A percentile compares a stretch with the other conserved stretches of the same genome.
Conservation (phyloP, 2,888 invertebrate species). For the Meliscaeva auricollis region DNA sequence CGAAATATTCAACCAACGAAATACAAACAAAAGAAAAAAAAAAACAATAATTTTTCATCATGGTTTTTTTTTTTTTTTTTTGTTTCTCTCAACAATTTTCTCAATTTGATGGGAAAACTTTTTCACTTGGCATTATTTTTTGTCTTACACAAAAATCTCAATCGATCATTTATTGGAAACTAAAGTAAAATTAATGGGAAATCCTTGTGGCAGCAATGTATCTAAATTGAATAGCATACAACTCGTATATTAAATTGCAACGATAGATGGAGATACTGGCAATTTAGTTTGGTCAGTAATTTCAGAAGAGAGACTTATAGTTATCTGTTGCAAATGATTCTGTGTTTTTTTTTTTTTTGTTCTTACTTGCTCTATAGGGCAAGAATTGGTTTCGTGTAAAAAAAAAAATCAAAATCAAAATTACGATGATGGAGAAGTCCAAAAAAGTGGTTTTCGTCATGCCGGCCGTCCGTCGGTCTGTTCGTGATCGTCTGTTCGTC, state of each 20-base stretch:
- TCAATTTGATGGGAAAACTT: constrained; percentile 16
- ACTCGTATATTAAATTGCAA: constrained; percentile 20
- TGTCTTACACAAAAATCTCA: constrained; percentile 28
- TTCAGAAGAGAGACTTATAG: constrained; percentile 5
- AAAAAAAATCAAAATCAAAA: too few relatives aligned
- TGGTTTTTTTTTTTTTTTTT: constrained; percentile 2
- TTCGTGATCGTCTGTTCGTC: too few relatives aligned
- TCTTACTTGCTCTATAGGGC: too few relatives aligned
- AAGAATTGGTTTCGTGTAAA: too few relatives aligned
- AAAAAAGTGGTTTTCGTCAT: too few relatives aligned
- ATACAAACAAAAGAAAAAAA: too few relatives aligned
- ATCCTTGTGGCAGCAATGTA: neutral
- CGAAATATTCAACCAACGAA: neutral
- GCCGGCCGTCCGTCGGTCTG: too few relatives aligned
- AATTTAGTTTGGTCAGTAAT: constrained; percentile 38
- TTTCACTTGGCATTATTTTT: neutral
- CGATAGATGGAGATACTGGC: constrained; percentile 5
- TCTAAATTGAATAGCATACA: constrained; percentile 21
- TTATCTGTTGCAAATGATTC: constrained; percentile 21
- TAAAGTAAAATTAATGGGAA: constrained; percentile 23
- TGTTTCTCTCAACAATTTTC: constrained; percentile 27
- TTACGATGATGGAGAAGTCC: too few relatives aligned
- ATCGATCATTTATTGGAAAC: constrained; percentile 34
- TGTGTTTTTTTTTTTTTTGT: neutral
- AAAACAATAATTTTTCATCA: neutral